phyloP scores from a whole-genome alignment of 2,888 invertebrate species.

The Dexiosoma caninum region DNA sequence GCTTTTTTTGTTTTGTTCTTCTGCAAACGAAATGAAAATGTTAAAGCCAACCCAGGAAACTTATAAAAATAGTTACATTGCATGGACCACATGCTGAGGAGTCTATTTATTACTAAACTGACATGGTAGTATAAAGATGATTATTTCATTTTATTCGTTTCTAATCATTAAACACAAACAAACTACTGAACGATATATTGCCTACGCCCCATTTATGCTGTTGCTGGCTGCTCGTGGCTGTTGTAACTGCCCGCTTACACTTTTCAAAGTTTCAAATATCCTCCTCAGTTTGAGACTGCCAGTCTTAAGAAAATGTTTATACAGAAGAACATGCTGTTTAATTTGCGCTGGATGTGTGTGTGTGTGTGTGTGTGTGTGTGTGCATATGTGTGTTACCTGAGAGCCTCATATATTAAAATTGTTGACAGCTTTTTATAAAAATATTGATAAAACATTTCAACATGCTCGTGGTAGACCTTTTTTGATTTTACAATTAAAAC shows the following conservation, averaged over 20 bases:
- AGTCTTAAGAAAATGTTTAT: slow-evolving; percentile 13
- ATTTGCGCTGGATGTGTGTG: neutral
- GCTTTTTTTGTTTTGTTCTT: neutral
- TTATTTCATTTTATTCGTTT: slow-evolving; percentile 28
- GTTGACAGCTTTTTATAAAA: slow-evolving; percentile 74
- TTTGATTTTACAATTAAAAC: slow-evolving; percentile 51
- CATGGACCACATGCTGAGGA: slow-evolving; percentile 50
- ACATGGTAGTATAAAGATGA: slow-evolving; percentile 1
- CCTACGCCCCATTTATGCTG: slow-evolving; percentile 50
- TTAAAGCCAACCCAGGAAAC: neutral
- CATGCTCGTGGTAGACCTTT: neutral
- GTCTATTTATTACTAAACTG: slow-evolving; percentile 43
- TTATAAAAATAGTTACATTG: slow-evolving; percentile 26
- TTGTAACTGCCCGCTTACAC: slow-evolving; percentile 23
- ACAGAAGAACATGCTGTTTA: slow-evolving; percentile 32
- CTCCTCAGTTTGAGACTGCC: neutral
- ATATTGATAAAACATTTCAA: slow-evolving; percentile 64
- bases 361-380: neutral
- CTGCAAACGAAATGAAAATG: neutral
- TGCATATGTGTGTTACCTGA: slow-evolving; percentile 52
- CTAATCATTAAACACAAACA: slow-evolving; percentile 57
- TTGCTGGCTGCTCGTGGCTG: no score
- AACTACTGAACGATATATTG: slow-evolving; percentile 60
- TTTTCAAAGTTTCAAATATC: slow-evolving; percentile 14
- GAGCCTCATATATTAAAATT: slow-evolving; percentile 74